Base-by-base conservation (phyloP, 2,797 vertebrate species). In the Brotula barbata region DNA sequence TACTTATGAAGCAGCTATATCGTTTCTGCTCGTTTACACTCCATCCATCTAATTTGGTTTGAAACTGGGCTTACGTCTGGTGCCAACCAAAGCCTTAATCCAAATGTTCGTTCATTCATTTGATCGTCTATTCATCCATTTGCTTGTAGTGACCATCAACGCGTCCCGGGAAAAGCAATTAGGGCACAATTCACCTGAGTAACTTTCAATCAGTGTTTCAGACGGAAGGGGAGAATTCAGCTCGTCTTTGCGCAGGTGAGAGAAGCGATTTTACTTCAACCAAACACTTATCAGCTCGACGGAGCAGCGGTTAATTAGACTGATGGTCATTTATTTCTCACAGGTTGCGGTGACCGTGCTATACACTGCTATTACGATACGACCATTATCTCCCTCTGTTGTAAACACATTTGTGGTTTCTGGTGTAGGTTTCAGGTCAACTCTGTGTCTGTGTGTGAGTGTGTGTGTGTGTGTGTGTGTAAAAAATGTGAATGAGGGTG, bases 391-490 rank as follows among this genome's bases (percentile, higher is more conserved):
- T 45, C 8, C 3, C 37, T 36, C 10, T 14, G 3, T 12, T 41
- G 43, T 12, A 3, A 20, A 39, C 17, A 40, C 7, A 9, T 1
- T 11, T 16, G 2, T n/a, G 7, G 28, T 13, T 25, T 37, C 8
- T 56, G 33, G 13, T 19, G 23, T 17, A 0, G 20, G 14, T 6
- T 40, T 53, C 6, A 50, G 40, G 23, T 31, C 20, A 3, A 17
- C 0, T 23, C 58, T 33, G 17, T 49, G 55, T 21, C 1, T n/a
- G 28, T 45, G 25, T 19, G 15, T 3, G 2, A 28, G 17, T 23
- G 6, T 25, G 1, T 60, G 23, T 61, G 63, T 55, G 67, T 23
- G 21, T n/a, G n/a, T n/a, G n/a, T n/a, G n/a, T n/a, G n/a, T n/a
- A n/a, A n/a, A n/a, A n/a, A n/a, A n/a, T n/a, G n/a, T n/a, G n/a